Conservation (phyloP, 1,140 invertebrate genomes). For the Drosophila trapezifrons region DNA sequence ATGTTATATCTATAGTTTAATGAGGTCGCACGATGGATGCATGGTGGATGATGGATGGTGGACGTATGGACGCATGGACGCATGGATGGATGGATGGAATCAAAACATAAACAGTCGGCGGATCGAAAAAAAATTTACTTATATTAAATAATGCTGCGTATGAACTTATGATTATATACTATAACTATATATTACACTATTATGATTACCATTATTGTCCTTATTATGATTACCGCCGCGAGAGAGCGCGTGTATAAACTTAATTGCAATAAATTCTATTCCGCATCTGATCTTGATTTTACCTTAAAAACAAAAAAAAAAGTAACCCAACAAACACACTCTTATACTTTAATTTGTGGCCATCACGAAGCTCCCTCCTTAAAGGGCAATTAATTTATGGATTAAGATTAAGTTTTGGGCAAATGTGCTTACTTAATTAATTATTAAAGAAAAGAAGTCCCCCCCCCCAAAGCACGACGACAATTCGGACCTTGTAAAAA, state of each 20-base stretch:
- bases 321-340: background rate
- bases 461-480: slow-evolving; percentile 5
- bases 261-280: slow-evolving; percentile 48
- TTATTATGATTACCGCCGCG: slow-evolving; percentile 33
- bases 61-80: slow-evolving; percentile 23
- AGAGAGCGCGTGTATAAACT: slow-evolving; percentile 12
- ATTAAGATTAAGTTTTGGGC: slow-evolving; percentile 33
- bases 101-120: slow-evolving; percentile 5
- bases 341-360: slow-evolving; percentile 7
- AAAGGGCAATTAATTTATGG: slow-evolving; percentile 39
- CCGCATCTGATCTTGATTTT: slow-evolving; percentile 6
- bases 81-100: slow-evolving; percentile 18
- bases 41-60: slow-evolving; percentile 11
- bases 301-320: background rate
- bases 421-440: slow-evolving; percentile 14
- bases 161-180: slow-evolving; percentile 83
- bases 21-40: slow-evolving; percentile 18
- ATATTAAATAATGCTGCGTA: slow-evolving; percentile 81
- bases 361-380: slow-evolving; percentile 28
- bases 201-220: slow-evolving; percentile 51
- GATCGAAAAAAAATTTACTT: slow-evolving; percentile 53
- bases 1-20: slow-evolving; percentile 61
- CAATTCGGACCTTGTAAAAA: slow-evolving; percentile 38
- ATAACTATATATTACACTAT: slow-evolving; percentile 73
- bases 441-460: background rate